phyloP scores from a whole-genome alignment of 2,888 invertebrate species.

The Drosophila eohydei region DNA sequence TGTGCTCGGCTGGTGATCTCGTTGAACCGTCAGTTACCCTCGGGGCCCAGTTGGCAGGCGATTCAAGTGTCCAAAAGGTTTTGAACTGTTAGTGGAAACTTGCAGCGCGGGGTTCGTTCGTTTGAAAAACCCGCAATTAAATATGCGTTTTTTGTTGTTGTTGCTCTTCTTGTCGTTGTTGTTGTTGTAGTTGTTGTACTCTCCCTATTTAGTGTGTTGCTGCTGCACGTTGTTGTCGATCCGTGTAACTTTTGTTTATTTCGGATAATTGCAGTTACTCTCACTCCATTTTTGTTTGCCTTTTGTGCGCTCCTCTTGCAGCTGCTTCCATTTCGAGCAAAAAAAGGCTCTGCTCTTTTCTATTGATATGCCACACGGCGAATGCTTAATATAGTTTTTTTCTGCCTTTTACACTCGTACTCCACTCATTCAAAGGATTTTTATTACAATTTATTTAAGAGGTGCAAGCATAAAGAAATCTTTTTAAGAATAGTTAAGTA shows the following conservation, averaged over 20 bases:
- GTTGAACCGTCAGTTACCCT: conserved; percentile 46
- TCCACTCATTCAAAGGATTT: not conserved
- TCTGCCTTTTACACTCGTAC: not conserved
- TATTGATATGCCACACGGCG: conserved; percentile 50
- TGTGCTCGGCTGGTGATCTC: conserved; percentile 59
- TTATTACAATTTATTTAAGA: not conserved
- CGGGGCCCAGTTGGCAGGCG: conserved; percentile 41
- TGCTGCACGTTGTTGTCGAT: conserved; percentile 43
- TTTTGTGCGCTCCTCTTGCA: conserved; percentile 68
- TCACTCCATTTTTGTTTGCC: conserved; percentile 51
- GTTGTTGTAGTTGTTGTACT: not conserved
- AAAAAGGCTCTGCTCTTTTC: conserved; percentile 46
- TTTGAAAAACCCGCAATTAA: conserved; percentile 82
- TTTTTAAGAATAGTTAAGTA: not conserved
- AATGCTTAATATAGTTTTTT: conserved; percentile 59
- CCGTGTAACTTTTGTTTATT: conserved; percentile 81
- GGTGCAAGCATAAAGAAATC: not conserved
- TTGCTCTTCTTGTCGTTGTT: conserved; percentile 6
- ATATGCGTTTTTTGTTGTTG: conserved; percentile 64
- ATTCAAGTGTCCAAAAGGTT: conserved; percentile 79
- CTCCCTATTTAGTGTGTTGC: conserved; percentile 14
- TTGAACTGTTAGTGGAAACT: conserved; percentile 24
- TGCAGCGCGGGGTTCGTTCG: conserved; percentile 64
- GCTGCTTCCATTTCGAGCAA: conserved; percentile 63
- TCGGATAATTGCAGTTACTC: conserved; percentile 80